Evolutionary conservation across 2,797 vertebrate species (phyloP).

Genomic region (Falco naumanni): DNA sequence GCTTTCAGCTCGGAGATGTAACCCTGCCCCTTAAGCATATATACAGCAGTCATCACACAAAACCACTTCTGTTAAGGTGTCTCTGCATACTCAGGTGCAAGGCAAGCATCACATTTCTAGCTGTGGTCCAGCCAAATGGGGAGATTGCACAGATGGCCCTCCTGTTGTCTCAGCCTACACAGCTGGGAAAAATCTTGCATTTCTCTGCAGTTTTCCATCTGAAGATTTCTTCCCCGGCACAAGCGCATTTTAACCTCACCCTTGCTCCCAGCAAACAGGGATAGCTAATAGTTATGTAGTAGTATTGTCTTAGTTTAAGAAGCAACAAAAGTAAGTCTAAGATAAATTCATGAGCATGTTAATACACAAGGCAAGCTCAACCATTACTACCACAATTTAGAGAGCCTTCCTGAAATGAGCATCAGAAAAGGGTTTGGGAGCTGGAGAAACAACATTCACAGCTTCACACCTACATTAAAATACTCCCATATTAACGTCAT

Average conservation of each 20-base stretch:
- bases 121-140: background rate
- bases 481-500: background rate
- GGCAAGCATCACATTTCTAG: background rate
- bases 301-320: background rate
- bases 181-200: background rate
- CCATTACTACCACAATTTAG: background rate
- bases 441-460: background rate
- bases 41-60: background rate
- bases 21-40: constrained; percentile 35
- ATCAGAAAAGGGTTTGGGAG: background rate
- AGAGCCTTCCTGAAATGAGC: background rate
- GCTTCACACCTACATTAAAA: background rate
- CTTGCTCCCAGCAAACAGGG: background rate
- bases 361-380: background rate
- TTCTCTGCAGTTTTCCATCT: background rate
- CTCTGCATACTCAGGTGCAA: background rate
- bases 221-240: background rate
- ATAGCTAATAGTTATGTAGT: background rate
- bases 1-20: constrained; percentile 27
- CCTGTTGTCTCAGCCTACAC: background rate
- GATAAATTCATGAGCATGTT: background rate
- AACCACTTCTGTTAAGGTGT: background rate
- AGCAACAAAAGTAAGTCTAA: background rate
- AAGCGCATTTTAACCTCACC: background rate
- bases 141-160: background rate